Evolutionary conservation across 2,888 invertebrate genomes (phyloP).

Genomic region (Calameuta filiformis): DNA sequence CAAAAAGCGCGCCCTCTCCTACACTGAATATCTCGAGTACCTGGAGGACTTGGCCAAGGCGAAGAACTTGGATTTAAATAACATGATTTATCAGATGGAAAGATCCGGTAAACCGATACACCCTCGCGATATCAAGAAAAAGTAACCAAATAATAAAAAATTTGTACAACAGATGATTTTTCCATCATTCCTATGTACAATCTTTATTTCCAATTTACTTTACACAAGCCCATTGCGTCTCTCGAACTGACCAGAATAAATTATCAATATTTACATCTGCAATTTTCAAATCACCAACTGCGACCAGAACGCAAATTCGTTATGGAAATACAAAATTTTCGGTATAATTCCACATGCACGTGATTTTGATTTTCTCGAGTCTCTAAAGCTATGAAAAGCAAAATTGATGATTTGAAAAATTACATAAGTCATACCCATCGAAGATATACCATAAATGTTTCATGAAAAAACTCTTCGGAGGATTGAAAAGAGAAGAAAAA

Average conservation of each 20-base stretch:
- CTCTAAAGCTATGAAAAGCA: background rate
- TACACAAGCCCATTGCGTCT: background rate
- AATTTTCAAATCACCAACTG: background rate
- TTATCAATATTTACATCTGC: background rate
- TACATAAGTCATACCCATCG: background rate
- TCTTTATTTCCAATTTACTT: constrained; percentile 30
- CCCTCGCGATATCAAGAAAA: constrained; percentile 20
- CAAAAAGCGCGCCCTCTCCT: constrained; percentile 49
- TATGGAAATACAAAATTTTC: background rate
- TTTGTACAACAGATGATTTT: constrained; percentile 16
- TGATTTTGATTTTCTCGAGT: background rate
- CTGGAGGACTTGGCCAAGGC: constrained; percentile 40
- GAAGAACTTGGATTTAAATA: constrained; percentile 38
- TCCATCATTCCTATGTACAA: constrained; percentile 34
- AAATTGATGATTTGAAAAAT: background rate
- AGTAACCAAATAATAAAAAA: constrained; percentile 10
- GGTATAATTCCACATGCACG: background rate
- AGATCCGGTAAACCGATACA: constrained; percentile 35
- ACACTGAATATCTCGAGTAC: constrained; percentile 44
- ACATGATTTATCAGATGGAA: constrained; percentile 45
- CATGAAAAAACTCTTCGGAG: background rate
- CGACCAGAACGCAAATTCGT: background rate
- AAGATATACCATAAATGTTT: background rate
- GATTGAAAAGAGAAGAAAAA: background rate
- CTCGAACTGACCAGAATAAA: background rate